Percentiles rank a stretch among this genome's conserved stretches.
These are phyloP conservation scores for Meriones unguiculatus DNA, from an alignment of 2,113 vertebrate genomes.

Conservation along the genomic window DNA sequence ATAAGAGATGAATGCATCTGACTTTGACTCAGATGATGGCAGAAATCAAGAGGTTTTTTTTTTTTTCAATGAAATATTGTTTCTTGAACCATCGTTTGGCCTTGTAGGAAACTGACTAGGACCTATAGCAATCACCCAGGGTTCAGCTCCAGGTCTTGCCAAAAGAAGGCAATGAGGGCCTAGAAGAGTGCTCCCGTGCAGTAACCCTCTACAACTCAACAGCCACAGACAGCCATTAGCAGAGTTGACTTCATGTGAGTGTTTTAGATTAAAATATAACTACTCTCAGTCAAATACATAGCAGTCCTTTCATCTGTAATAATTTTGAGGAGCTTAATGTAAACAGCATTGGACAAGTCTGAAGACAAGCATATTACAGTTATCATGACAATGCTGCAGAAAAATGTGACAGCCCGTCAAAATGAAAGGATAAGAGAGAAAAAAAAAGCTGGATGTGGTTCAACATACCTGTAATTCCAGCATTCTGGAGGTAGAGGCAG, in stretches of 20 bases:
- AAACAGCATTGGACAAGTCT: neutral
- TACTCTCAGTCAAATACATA: neutral
- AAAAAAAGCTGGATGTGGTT: neutral
- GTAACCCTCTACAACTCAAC: neutral
- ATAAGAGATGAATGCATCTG: conserved; percentile 52
- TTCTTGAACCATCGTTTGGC: conserved; percentile 63
- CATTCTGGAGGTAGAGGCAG: neutral
- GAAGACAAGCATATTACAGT: neutral
- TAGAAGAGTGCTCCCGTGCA: neutral
- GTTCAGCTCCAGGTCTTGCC: neutral
- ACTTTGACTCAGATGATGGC: conserved; percentile 43
- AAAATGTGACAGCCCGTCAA: neutral
- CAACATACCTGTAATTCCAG: neutral
- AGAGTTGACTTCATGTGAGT: neutral
- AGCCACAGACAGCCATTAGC: neutral
- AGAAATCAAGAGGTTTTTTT: conserved; percentile 41
- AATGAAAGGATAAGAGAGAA: neutral
- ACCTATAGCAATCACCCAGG: conserved; percentile 42
- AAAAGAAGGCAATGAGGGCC: neutral
- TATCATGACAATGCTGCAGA: neutral
- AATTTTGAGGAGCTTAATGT: neutral
- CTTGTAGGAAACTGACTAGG: conserved; percentile 37
- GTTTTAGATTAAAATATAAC: conserved; percentile 12
- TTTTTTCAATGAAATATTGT: neutral
- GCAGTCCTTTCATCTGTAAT: conserved; percentile 4